phyloP scores from a whole-genome alignment of 2,113 vertebrate genomes.

The Spheniscus mendiculus region DNA sequence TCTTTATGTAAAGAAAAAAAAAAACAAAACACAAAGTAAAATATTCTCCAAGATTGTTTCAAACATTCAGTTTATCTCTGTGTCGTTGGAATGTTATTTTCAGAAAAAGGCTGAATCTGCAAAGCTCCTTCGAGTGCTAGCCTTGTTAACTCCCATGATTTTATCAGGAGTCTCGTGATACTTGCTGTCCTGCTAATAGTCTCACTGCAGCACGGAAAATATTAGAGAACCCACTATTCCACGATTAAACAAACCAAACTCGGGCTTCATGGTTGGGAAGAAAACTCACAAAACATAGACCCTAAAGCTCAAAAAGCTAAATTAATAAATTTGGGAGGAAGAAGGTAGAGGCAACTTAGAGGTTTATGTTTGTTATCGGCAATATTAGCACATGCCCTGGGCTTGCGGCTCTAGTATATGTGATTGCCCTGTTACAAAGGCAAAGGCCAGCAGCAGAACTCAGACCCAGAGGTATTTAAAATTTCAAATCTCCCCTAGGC shows the following conservation, averaged over 20 bases:
- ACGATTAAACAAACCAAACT: background rate
- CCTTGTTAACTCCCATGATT: background rate
- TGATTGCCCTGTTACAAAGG: background rate
- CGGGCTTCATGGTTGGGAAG: background rate
- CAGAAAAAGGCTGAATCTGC: conserved; percentile 43
- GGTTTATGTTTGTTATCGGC: background rate
- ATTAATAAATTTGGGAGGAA: background rate
- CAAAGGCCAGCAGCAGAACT: background rate
- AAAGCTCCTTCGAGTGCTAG: background rate
- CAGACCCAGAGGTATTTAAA: background rate
- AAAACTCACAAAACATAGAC: background rate
- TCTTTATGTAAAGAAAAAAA: background rate
- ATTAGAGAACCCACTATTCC: background rate
- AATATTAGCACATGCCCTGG: background rate
- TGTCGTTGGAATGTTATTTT: background rate
- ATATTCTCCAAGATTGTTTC: background rate
- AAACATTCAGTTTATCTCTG: background rate
- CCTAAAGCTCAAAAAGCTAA: background rate
- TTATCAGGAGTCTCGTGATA: conserved; percentile 25
- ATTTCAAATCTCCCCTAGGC: background rate
- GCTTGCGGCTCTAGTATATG: rapidly evolving
- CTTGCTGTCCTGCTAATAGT: background rate
- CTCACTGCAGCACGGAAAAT: background rate
- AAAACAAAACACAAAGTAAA: background rate
- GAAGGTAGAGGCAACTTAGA: background rate